These are phyloP conservation scores for Leptonema lineaticorne DNA, from an alignment of 1,140 invertebrate genomes.

Conservation along the genomic window DNA sequence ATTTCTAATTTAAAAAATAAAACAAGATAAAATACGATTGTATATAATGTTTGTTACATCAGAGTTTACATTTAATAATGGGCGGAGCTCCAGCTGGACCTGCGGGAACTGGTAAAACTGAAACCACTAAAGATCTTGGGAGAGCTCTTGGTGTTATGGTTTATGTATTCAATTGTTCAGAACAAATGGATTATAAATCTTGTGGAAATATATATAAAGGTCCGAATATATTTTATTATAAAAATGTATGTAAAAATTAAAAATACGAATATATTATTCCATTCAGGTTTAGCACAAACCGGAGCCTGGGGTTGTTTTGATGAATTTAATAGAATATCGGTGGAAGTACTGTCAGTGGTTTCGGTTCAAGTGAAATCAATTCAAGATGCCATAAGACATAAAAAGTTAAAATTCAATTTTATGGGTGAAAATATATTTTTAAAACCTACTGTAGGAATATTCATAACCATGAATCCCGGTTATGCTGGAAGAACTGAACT, in stretches of 20 bases:
- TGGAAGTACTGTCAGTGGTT: constrained; percentile 91
- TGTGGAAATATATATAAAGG: constrained; percentile 89
- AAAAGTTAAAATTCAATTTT: constrained; percentile 79
- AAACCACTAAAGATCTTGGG: constrained; percentile 92
- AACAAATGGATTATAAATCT: constrained; percentile 96
- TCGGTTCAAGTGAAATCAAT: constrained; percentile 83
- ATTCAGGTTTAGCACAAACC: constrained; percentile 75
- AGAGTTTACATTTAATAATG: constrained; percentile 87
- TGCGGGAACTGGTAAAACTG: constrained; percentile 86
- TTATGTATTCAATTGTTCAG: constrained; percentile 94
- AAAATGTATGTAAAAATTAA: too few species aligned
- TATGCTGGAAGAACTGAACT: constrained; percentile 86
- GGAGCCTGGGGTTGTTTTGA: constrained; percentile 97
- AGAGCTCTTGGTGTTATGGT: constrained; percentile 90
- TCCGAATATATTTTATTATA: too few species aligned
- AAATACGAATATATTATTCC: too few species aligned
- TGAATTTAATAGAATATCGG: constrained; percentile 91
- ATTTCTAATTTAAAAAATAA: constrained; percentile 37
- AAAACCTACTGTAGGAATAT: constrained; percentile 81
- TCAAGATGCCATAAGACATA: constrained; percentile 81
- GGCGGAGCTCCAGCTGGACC: constrained; percentile 90
- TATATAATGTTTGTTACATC: constrained; percentile 36
- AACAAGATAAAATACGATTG: too few species aligned
- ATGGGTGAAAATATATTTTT: constrained; percentile 79
- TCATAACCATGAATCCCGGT: constrained; percentile 94